Conservation (phyloP, 2,113 vertebrate genomes). For the Perccottus glenii region DNA sequence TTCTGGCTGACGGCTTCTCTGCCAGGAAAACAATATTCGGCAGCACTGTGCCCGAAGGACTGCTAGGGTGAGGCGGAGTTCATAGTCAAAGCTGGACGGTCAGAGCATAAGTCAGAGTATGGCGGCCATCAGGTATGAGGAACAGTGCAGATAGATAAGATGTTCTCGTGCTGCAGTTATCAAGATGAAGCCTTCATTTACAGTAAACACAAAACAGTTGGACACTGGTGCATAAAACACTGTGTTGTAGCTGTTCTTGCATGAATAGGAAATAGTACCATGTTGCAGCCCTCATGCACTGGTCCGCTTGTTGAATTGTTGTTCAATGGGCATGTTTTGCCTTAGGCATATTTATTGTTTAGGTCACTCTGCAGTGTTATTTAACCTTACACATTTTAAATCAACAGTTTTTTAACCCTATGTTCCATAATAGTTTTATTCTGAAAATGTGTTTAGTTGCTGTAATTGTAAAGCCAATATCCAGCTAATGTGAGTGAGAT, state of each 20-base stretch:
- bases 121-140: slow-evolving; percentile 40
- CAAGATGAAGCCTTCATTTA: slow-evolving; percentile 50
- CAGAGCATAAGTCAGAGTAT: slow-evolving; percentile 42
- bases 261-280: too few species aligned
- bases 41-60: slow-evolving; percentile 34
- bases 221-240: slow-evolving; percentile 33
- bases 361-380: too few species aligned
- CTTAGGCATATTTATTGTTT: too few species aligned
- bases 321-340: too few species aligned
- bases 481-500: slow-evolving; percentile 19
- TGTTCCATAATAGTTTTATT: slow-evolving; percentile 5
- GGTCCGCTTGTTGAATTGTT: too few species aligned
- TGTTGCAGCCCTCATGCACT: too few species aligned
- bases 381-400: too few species aligned
- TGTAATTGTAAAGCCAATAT: slow-evolving; percentile 30
- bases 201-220: slow-evolving; percentile 44
- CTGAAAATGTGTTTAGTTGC: slow-evolving; percentile 33
- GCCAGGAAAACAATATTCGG: slow-evolving; percentile 62
- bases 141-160: slow-evolving; percentile 41
- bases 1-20: slow-evolving; percentile 67
- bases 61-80: slow-evolving; percentile 50
- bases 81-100: slow-evolving; percentile 51
- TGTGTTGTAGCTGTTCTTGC: background rate
- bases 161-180: slow-evolving; percentile 37
- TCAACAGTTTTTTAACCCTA: too few species aligned